Percentiles rank a stretch among this genome's conserved stretches.
phyloP scores from a whole-genome alignment of 2,888 invertebrate genomes.

The Clivina fossor region DNA sequence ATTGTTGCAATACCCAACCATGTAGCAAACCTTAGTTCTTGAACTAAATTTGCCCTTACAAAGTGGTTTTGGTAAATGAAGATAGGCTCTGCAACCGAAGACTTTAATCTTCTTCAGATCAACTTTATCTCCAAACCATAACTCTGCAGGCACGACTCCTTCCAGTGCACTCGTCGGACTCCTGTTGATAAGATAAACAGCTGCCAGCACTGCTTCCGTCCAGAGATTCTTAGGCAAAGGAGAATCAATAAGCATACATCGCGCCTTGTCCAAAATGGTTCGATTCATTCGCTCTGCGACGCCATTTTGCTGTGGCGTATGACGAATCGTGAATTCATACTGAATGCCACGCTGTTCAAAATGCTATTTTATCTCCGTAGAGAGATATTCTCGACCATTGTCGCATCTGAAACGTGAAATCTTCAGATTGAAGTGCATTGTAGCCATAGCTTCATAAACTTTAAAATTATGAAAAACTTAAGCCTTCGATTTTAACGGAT shows the following conservation, averaged over 20 bases:
- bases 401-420: slow-evolving; percentile 41
- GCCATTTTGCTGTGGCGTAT: slow-evolving; percentile 44
- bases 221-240: no score
- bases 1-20: slow-evolving; percentile 34
- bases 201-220: no score
- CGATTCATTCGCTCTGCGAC: slow-evolving; percentile 43
- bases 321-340: slow-evolving; percentile 41
- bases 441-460: slow-evolving; percentile 40
- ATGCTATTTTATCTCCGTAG: no score
- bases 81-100: slow-evolving; percentile 42
- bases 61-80: slow-evolving; percentile 22
- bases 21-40: slow-evolving; percentile 13
- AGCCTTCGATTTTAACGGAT: slow-evolving; percentile 39
- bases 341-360: no score
- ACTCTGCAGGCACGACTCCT: slow-evolving; percentile 46
- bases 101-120: slow-evolving; percentile 43
- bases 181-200: slow-evolving; percentile 46
- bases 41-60: slow-evolving; percentile 25
- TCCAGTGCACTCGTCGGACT: slow-evolving; percentile 45
- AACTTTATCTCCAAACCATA: no score
- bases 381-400: no score
- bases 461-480: slow-evolving; percentile 42
- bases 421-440: slow-evolving; percentile 40
- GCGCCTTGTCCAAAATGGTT: slow-evolving; percentile 46
- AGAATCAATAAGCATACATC: slow-evolving; percentile 45